Conservation (phyloP, 2,113 vertebrate species). For the Nesoenas mayeri region DNA sequence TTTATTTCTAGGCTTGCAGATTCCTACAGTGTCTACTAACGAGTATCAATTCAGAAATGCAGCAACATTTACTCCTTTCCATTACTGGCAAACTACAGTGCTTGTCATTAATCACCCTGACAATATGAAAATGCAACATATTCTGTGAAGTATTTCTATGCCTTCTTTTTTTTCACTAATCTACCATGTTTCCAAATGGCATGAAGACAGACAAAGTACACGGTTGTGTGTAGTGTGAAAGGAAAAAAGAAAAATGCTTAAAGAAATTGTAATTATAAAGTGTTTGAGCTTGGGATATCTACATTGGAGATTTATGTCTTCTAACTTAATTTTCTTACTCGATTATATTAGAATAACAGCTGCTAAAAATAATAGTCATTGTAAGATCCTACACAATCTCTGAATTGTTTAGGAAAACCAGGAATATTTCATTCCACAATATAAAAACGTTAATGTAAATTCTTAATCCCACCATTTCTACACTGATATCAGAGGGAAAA, state of each 20-base stretch:
- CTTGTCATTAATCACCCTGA: neutral
- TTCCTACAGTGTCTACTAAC: neutral
- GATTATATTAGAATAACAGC: neutral
- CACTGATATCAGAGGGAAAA: neutral
- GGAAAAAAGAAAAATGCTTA: neutral
- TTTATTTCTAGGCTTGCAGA: conserved; percentile 30
- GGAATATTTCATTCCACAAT: neutral
- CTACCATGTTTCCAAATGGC: neutral
- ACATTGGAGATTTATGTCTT: neutral
- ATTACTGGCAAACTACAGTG: neutral
- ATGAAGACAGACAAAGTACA: neutral
- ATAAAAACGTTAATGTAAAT: neutral
- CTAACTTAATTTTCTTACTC: neutral
- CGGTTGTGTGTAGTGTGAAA: neutral
- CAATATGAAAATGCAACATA: neutral
- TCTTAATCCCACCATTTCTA: neutral
- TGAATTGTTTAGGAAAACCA: neutral
- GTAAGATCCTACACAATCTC: neutral
- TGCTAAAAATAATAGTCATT: neutral
- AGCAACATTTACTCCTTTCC: neutral
- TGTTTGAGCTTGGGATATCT: neutral
- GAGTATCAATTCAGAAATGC: conserved; percentile 3
- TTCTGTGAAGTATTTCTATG: neutral
- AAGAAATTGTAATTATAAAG: neutral
- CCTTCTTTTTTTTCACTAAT: neutral